Conservation (phyloP, 2,888 invertebrate genomes). For the Melanostoma scalare region DNA sequence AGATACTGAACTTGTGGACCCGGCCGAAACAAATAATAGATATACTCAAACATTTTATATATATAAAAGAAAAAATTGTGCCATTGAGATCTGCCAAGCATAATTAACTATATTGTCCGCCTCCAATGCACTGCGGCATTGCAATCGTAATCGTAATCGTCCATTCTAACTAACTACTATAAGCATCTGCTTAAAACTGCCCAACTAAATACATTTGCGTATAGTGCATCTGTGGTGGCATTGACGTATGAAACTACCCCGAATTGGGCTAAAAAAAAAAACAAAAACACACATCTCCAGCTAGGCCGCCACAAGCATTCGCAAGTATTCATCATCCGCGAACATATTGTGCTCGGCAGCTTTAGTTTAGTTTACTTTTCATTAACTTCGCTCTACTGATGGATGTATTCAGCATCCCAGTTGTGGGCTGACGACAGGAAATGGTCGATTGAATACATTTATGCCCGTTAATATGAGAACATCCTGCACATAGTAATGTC, state of each 20-base stretch:
- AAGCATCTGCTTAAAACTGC: constrained; percentile 46
- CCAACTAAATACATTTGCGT: constrained; percentile 53
- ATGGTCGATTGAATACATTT: constrained; percentile 79
- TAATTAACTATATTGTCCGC: constrained; percentile 74
- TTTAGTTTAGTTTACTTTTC: constrained; percentile 62
- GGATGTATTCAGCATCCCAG: constrained; percentile 52
- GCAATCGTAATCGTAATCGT: background rate
- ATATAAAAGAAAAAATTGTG: constrained; percentile 11
- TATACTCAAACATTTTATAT: too few species aligned
- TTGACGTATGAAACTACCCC: constrained; percentile 64
- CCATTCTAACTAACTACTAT: constrained; percentile 3
- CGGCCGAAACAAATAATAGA: constrained; percentile 1
- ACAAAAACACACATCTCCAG: constrained; percentile 29
- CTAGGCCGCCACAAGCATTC: constrained; percentile 33
- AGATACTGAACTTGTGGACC: constrained; percentile 56
- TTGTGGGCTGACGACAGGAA: constrained; percentile 78
- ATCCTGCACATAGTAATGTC: constrained; percentile 78
- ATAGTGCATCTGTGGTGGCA: constrained; percentile 50
- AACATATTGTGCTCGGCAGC: constrained; percentile 31
- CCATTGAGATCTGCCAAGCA: constrained; percentile 55
- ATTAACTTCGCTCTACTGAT: constrained; percentile 62
- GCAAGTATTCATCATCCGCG: constrained; percentile 27
- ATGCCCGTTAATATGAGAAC: constrained; percentile 82
- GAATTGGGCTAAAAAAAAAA: constrained; percentile 37
- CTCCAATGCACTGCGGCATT: constrained; percentile 81